phyloP scores from a whole-genome alignment of 2,888 invertebrate species.

The Andrena praecox region DNA sequence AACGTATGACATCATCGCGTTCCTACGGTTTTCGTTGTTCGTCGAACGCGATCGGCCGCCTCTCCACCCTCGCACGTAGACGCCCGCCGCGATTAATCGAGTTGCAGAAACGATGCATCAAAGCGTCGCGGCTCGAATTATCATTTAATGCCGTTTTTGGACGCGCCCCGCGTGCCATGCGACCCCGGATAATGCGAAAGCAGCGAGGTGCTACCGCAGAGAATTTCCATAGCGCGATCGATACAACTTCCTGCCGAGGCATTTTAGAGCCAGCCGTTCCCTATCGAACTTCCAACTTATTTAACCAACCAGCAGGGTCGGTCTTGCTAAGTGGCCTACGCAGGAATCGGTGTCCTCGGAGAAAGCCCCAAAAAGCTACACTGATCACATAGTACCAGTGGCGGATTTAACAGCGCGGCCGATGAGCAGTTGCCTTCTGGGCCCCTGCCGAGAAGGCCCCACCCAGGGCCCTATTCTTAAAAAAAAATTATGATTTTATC shows the following conservation, averaged over 20 bases:
- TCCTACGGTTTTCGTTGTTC: constrained; percentile 22
- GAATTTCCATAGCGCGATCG: constrained; percentile 49
- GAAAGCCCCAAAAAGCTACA: too few relatives aligned
- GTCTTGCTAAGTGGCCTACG: too few relatives aligned
- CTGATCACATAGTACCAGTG: too few relatives aligned
- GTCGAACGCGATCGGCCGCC: constrained; percentile 7
- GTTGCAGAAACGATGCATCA: constrained; percentile 16
- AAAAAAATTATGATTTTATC: too few relatives aligned
- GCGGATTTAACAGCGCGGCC: too few relatives aligned
- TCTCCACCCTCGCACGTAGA: neutral
- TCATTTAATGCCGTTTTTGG: constrained; percentile 24
- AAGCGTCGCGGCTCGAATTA: neutral
- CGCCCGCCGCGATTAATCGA: constrained; percentile 22
- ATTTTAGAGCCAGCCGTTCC: neutral
- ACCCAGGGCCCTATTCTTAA: too few relatives aligned
- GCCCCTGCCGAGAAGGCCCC: too few relatives aligned
- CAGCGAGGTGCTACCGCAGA: neutral
- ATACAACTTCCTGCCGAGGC: constrained; percentile 29
- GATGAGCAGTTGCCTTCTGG: too few relatives aligned
- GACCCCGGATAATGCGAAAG: constrained; percentile 14
- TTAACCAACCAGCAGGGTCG: neutral
- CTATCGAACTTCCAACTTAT: constrained; percentile 34
- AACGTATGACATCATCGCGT: constrained; percentile 19
- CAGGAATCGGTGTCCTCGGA: too few relatives aligned
- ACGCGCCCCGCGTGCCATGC: constrained; percentile 1